Conservation (phyloP, 2,888 invertebrate species). For the Stomorhina lunata region DNA sequence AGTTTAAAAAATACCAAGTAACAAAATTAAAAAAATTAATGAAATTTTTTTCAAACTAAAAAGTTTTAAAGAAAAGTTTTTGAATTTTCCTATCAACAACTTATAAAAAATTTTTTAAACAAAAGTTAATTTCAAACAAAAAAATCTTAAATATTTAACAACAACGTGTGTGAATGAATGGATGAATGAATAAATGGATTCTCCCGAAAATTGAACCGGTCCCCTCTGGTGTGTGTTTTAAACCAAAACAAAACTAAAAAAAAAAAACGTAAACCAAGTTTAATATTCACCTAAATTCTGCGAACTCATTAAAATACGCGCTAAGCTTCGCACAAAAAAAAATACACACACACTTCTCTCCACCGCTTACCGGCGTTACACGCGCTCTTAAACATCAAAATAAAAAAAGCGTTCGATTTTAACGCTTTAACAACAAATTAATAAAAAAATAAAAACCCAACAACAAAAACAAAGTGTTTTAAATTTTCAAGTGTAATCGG, state of each 20-base stretch:
- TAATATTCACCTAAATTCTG: slow-evolving; percentile 66
- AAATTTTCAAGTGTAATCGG: slow-evolving; percentile 52
- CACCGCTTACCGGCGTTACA: slow-evolving; percentile 11
- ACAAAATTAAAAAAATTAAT: neutral
- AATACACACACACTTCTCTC: neutral
- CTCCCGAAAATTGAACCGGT: slow-evolving; percentile 60
- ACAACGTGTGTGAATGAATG: slow-evolving; percentile 30
- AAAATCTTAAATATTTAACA: slow-evolving; percentile 28
- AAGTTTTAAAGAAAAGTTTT: neutral
- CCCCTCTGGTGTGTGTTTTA: slow-evolving; percentile 27
- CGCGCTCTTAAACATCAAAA: slow-evolving; percentile 9
- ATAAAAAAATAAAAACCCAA: slow-evolving; percentile 31
- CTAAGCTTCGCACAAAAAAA: slow-evolving; percentile 42
- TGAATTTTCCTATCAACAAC: too few relatives aligned
- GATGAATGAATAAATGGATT: slow-evolving; percentile 53
- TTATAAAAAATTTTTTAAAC: too few relatives aligned
- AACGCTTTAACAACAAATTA: slow-evolving; percentile 29
- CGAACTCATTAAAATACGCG: slow-evolving; percentile 70
- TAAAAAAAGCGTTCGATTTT: slow-evolving; percentile 34
- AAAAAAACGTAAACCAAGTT: slow-evolving; percentile 27
- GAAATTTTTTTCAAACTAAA: neutral
- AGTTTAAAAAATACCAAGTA: neutral
- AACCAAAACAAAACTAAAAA: slow-evolving; percentile 22
- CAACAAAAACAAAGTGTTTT: slow-evolving; percentile 7
- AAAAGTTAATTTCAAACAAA: slow-evolving; percentile 22